These are phyloP conservation scores for Poecilia picta DNA, from an alignment of 2,797 vertebrate genomes.

Conservation along the genomic window DNA sequence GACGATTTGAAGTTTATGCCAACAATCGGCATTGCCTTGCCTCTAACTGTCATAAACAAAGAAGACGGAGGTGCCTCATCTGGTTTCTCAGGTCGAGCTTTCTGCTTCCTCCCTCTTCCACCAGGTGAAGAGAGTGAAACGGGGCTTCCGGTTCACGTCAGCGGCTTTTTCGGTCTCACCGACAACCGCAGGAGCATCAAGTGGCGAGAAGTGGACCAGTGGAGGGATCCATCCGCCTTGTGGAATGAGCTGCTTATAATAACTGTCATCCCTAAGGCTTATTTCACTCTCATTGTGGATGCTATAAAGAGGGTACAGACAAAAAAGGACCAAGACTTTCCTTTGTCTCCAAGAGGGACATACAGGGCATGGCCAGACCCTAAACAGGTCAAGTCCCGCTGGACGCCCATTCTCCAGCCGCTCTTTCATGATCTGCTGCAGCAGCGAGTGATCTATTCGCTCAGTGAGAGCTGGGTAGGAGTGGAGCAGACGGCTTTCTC, in stretches of 20 bases:
- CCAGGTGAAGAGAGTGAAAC: slow-evolving; percentile 96
- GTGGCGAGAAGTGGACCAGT: slow-evolving; percentile 97
- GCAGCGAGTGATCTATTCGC: slow-evolving; percentile 88
- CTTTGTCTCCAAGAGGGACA: slow-evolving; percentile 83
- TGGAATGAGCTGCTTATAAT: slow-evolving; percentile 96
- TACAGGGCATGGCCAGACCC: slow-evolving; percentile 93
- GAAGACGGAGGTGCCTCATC: slow-evolving; percentile 84
- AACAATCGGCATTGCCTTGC: slow-evolving; percentile 91
- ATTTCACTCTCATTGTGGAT: slow-evolving; percentile 90
- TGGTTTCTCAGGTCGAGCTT: slow-evolving; percentile 92
- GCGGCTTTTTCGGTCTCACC: slow-evolving; percentile 97
- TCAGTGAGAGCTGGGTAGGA: slow-evolving; percentile 86
- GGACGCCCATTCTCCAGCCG: slow-evolving; percentile 90
- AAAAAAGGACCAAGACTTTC: slow-evolving; percentile 87
- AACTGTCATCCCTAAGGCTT: slow-evolving; percentile 91
- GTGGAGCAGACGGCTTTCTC: slow-evolving; percentile 90
- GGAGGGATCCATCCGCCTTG: slow-evolving; percentile 94
- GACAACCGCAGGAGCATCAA: slow-evolving; percentile 99
- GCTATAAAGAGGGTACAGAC: slow-evolving; percentile 87
- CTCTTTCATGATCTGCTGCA: slow-evolving; percentile 90
- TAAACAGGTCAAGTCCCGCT: slow-evolving; percentile 84
- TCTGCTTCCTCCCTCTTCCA: slow-evolving; percentile 97
- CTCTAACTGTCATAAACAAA: slow-evolving; percentile 74
- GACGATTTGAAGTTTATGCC: slow-evolving; percentile 97
- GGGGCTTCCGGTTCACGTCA: slow-evolving; percentile 95